Conservation (phyloP, 2,888 invertebrate genomes). For the Lasioglossum calceatum region DNA sequence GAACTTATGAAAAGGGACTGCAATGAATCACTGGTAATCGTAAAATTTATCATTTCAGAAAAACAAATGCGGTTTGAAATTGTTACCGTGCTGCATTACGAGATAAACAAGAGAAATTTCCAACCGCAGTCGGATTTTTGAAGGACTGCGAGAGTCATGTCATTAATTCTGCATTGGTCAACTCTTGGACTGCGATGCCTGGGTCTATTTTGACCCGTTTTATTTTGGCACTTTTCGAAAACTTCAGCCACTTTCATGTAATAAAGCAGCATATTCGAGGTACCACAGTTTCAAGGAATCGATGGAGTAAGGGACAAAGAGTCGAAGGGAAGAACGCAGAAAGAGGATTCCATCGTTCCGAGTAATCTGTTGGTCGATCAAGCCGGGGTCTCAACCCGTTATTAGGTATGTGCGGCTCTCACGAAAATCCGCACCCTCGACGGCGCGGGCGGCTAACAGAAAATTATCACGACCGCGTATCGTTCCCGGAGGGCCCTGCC, state of each 20-base stretch:
- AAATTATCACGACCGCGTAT: constrained; percentile 74
- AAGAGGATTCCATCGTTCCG: constrained; percentile 20
- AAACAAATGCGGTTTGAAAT: background rate
- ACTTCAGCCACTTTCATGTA: too few species aligned
- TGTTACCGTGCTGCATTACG: background rate
- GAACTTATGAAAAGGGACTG: background rate
- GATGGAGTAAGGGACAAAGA: too few species aligned
- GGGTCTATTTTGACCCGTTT: background rate
- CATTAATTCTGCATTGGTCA: background rate
- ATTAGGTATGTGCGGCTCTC: constrained; percentile 46
- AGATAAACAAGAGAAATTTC: background rate
- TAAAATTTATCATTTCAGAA: background rate
- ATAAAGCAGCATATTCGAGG: too few species aligned
- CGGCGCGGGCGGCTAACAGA: constrained; percentile 67
- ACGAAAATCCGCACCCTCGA: constrained; percentile 69
- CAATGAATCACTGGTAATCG: background rate
- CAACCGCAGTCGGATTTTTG: background rate
- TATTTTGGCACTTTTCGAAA: too few species aligned
- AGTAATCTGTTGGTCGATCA: constrained; percentile 32
- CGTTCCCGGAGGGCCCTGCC: constrained; percentile 66
- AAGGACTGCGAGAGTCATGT: background rate
- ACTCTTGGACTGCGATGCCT: background rate
- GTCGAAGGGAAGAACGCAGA: background rate
- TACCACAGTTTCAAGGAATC: background rate
- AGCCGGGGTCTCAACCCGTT: constrained; percentile 30